phyloP scores from a whole-genome alignment of 2,797 vertebrate genomes.

The Sciaenops ocellatus region DNA sequence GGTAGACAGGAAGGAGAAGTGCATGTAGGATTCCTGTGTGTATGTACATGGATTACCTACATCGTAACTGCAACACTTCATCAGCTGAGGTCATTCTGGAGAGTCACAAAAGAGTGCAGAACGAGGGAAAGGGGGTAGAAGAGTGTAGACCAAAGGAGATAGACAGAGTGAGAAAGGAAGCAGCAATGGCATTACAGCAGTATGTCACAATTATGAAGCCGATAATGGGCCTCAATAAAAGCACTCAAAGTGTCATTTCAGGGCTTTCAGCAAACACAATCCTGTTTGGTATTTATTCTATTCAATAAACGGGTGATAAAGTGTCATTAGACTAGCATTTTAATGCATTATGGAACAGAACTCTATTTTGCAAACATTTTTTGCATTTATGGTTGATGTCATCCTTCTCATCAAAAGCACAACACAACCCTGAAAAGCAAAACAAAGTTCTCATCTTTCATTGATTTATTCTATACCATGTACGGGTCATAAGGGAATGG shows the following conservation, averaged over 20 bases:
- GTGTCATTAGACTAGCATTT: slow-evolving; percentile 4
- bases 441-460: not conserved
- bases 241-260: slow-evolving; percentile 35
- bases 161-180: not conserved
- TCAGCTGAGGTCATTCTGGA: not conserved
- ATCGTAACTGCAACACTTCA: not conserved
- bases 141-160: not conserved
- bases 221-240: slow-evolving; percentile 45
- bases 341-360: not conserved
- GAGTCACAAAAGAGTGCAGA: not conserved
- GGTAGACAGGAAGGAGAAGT: not conserved
- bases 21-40: not conserved
- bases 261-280: slow-evolving; percentile 46
- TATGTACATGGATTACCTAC: not conserved
- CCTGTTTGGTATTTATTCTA: not conserved
- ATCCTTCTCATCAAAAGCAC: not conserved
- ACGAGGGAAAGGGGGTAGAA: no score
- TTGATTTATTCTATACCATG: not conserved
- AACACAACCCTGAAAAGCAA: not conserved
- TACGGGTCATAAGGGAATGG: not conserved
- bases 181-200: not conserved
- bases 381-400: not conserved
- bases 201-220: slow-evolving; percentile 33
- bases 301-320: slow-evolving; percentile 2
- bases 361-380: no score